phyloP scores from a whole-genome alignment of 2,113 vertebrate genomes.

The Hippotragus niger region DNA sequence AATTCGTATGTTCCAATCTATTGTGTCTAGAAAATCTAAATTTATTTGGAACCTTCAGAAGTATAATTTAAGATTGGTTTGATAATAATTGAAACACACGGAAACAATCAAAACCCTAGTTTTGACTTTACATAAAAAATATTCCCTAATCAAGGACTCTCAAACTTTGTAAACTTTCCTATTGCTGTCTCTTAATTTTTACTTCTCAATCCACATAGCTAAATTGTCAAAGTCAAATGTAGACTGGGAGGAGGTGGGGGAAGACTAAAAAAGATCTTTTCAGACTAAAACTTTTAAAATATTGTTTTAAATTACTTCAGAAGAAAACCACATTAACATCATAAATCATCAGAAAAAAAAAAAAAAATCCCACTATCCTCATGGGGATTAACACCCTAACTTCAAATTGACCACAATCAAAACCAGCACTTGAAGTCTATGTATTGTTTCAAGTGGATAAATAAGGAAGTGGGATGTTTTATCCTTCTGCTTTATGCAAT shows the following conservation, averaged over 20 bases:
- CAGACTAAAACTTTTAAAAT: neutral
- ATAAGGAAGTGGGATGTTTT: neutral
- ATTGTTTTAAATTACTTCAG: conserved; percentile 20
- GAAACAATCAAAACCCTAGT: neutral
- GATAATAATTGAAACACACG: neutral
- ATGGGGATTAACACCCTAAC: neutral
- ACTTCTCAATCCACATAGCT: neutral
- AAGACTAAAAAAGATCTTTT: neutral
- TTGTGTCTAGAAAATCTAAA: neutral
- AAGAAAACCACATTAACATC: neutral
- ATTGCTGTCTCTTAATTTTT: neutral
- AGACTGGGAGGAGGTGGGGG: neutral
- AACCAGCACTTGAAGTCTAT: neutral
- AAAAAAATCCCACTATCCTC: neutral
- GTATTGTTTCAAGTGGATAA: neutral
- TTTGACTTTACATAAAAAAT: neutral
- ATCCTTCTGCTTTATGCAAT: neutral
- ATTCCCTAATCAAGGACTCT: neutral
- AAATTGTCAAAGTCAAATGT: neutral
- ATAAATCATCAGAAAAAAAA: neutral
- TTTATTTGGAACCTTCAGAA: neutral
- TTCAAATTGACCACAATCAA: neutral
- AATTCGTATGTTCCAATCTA: neutral
- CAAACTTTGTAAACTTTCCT: neutral
- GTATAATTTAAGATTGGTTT: neutral